These are phyloP conservation scores for Alsophila aescularia DNA, from an alignment of 2,888 invertebrate genomes.

Conservation along the genomic window DNA sequence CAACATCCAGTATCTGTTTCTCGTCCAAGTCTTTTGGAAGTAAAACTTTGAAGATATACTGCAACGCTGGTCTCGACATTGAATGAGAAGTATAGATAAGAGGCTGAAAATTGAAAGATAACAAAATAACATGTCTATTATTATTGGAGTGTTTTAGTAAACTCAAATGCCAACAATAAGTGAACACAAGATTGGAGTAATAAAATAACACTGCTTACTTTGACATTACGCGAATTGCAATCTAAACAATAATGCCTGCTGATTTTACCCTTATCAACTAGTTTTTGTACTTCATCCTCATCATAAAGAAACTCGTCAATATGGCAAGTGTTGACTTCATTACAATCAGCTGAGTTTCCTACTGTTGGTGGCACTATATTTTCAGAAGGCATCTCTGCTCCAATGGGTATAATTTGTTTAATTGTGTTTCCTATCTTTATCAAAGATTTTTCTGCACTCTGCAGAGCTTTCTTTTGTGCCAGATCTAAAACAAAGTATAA, in stretches of 20 bases:
- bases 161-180: too few species aligned
- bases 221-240: constrained; percentile 67
- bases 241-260: constrained; percentile 66
- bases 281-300: constrained; percentile 83
- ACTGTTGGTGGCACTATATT: constrained; percentile 66
- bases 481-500: constrained; percentile 59
- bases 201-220: constrained; percentile 58
- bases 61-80: constrained; percentile 84
- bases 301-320: constrained; percentile 89
- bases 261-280: constrained; percentile 64
- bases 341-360: constrained; percentile 82
- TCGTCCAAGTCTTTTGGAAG: constrained; percentile 84
- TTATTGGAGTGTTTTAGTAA: too few species aligned
- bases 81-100: constrained; percentile 87
- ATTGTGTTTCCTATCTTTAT: constrained; percentile 64
- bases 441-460: constrained; percentile 56
- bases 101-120: constrained; percentile 58
- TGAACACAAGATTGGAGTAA: neutral
- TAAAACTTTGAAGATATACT: constrained; percentile 86
- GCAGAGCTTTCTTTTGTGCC: constrained; percentile 52
- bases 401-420: constrained; percentile 67
- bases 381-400: constrained; percentile 70
- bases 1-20: constrained; percentile 87
- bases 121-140: too few species aligned
- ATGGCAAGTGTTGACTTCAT: constrained; percentile 81